phyloP scores from a whole-genome alignment of 1,140 invertebrate species.

The Piezodorus guildinii region DNA sequence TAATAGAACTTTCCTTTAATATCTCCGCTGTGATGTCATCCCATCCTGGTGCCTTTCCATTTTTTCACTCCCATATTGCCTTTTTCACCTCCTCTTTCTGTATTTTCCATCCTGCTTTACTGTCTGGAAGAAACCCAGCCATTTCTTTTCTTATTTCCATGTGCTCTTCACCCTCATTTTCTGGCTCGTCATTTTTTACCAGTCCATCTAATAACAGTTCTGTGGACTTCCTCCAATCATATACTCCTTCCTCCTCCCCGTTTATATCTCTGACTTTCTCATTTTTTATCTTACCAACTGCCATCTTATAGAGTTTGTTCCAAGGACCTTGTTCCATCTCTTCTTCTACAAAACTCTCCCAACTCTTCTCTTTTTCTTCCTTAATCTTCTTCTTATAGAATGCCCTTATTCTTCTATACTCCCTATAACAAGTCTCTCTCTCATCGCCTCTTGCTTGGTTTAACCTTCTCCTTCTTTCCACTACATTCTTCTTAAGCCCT shows the following conservation, averaged over 20 bases:
- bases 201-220: not conserved
- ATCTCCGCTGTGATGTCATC: not conserved
- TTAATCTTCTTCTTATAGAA: not conserved
- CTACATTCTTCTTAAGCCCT: too few species aligned
- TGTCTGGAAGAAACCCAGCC: too few species aligned
- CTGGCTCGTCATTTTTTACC: too few species aligned
- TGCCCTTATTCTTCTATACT: not conserved
- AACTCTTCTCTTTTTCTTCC: not conserved
- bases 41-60: not conserved
- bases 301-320: not conserved
- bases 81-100: not conserved
- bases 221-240: not conserved
- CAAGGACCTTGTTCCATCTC: not conserved
- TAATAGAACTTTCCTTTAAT: not conserved
- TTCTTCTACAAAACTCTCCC: not conserved
- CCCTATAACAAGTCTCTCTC: not conserved
- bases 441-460: not conserved
- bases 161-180: too few species aligned
- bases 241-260: not conserved
- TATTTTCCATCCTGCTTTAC: not conserved
- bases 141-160: too few species aligned
- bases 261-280: not conserved
- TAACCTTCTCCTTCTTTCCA: not conserved
- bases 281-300: not conserved
- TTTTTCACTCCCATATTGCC: not conserved